Conservation (phyloP, 2,797 vertebrate genomes). For the Petrocephalus sullivani region DNA sequence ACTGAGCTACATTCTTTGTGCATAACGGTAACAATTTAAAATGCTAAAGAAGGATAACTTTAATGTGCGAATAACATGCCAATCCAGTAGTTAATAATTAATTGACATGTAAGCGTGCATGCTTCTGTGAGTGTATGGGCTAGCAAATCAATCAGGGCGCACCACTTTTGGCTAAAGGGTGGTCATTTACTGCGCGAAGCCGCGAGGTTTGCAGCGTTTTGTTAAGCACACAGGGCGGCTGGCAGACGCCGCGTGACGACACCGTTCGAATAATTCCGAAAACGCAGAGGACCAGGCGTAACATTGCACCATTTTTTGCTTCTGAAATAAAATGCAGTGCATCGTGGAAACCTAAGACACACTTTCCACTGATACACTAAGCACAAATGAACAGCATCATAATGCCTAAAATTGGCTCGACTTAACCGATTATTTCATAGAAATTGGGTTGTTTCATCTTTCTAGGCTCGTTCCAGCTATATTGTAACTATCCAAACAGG, state of each 20-base stretch:
- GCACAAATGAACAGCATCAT: not conserved
- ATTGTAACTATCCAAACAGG: not conserved
- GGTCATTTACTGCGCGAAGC: not conserved
- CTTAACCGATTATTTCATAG: not conserved
- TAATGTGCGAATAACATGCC: not conserved
- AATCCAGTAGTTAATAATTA: not conserved
- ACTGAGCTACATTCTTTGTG: not conserved
- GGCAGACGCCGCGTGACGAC: not conserved
- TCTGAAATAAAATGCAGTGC: not conserved
- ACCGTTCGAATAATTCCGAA: not conserved
- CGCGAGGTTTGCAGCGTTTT: not conserved
- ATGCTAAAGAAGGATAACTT: not conserved
- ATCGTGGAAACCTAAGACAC: not conserved
- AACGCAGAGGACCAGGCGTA: not conserved
- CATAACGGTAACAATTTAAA: not conserved
- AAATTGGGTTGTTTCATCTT: not conserved
- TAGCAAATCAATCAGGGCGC: not conserved
- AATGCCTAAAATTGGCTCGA: not conserved
- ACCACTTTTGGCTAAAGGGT: not conserved
- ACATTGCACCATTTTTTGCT: conserved; percentile 6
- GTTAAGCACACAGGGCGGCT: not conserved
- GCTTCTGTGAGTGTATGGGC: not conserved
- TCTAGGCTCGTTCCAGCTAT: not conserved
- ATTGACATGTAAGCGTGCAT: not conserved
- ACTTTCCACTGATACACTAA: not conserved